Evolutionary conservation across 2,888 invertebrate genomes (phyloP).

Genomic region (Yponomeuta evonymella): DNA sequence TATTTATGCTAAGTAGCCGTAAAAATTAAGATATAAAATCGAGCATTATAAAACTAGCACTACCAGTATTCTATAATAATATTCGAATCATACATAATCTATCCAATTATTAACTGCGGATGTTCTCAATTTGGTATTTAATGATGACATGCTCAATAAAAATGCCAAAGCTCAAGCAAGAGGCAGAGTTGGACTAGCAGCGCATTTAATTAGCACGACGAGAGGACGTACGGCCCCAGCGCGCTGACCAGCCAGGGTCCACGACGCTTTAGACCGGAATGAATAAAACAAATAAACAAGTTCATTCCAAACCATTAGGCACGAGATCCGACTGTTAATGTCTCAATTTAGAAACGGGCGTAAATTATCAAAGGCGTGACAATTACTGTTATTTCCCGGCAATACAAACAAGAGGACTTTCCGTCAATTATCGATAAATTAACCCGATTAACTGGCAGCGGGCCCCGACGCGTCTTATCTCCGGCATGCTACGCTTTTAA

Average conservation of each 20-base stretch:
- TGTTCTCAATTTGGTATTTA: slow-evolving; percentile 21
- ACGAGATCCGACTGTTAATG: slow-evolving; percentile 74
- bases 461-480: slow-evolving; percentile 65
- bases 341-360: slow-evolving; percentile 76
- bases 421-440: slow-evolving; percentile 77
- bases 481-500: slow-evolving; percentile 72
- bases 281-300: slow-evolving; percentile 45
- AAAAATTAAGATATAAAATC: slow-evolving; percentile 21
- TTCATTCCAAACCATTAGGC: slow-evolving; percentile 73
- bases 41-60: slow-evolving; percentile 23
- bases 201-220: slow-evolving; percentile 22
- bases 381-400: slow-evolving; percentile 75
- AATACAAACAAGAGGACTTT: slow-evolving; percentile 75
- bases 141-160: slow-evolving; percentile 23
- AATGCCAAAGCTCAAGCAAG: slow-evolving; percentile 19
- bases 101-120: slow-evolving; percentile 22
- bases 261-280: slow-evolving; percentile 43
- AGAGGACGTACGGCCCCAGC: neutral
- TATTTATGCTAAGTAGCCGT: slow-evolving; percentile 16
- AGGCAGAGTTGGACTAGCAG: slow-evolving; percentile 3
- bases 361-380: slow-evolving; percentile 77
- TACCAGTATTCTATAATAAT: slow-evolving; percentile 19
- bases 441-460: slow-evolving; percentile 76
- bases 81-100: slow-evolving; percentile 23
- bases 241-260: slow-evolving; percentile 1